Conservation (phyloP, 2,113 vertebrate genomes). For the Corydoras sp. region DNA sequence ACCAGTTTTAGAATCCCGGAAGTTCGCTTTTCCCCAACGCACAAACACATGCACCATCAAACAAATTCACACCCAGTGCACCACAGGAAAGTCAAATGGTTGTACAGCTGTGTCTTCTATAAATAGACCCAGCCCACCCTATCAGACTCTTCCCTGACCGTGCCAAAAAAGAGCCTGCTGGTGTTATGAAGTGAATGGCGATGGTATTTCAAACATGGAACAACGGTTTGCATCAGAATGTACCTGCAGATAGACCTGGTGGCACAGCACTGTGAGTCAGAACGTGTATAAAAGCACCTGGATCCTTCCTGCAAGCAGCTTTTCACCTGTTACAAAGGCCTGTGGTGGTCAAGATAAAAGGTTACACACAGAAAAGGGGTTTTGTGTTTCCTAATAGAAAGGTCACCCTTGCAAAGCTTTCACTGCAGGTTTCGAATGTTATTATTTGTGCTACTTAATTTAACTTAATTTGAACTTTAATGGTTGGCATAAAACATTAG, state of each 20-base stretch:
- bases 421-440: too few relatives aligned
- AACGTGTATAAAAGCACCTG: background rate
- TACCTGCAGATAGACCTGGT: background rate
- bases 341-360: background rate
- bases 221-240: background rate
- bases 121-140: constrained; percentile 33
- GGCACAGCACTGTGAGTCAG: background rate
- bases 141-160: constrained; percentile 27
- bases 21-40: background rate
- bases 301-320: background rate
- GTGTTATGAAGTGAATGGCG: constrained; percentile 22
- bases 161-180: constrained; percentile 19
- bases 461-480: too few relatives aligned
- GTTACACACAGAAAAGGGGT: background rate
- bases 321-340: background rate
- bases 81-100: constrained; percentile 1
- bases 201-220: constrained; percentile 34
- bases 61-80: background rate
- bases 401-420: too few relatives aligned
- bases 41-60: constrained; percentile 6
- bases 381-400: background rate
- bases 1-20: background rate
- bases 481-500: too few relatives aligned
- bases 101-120: constrained; percentile 36
- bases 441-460: too few relatives aligned